Percentiles rank a stretch among this genome's conserved stretches.
Evolutionary conservation across 2,113 vertebrate genomes (phyloP).

Genomic region (zebrafish (Danio rerio)): GRCz12tu NC_133188.1:39682501-39683000

Average conservation of each 20-base stretch:
- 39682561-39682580: background rate
- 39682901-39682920: background rate
- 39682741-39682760: background rate
- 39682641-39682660: constrained; percentile 54
- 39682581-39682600: constrained; percentile 26
- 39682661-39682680: constrained; percentile 47
- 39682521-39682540: constrained; percentile 17
- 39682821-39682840: background rate
- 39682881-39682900: background rate
- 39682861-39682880: background rate
- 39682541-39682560: background rate
- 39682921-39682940: background rate
- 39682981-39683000: background rate
- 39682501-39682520: constrained; percentile 2
- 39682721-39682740: constrained; percentile 18
- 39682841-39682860: background rate
- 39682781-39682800: background rate
- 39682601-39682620: constrained; percentile 52
- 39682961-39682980: background rate
- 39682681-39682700: background rate
- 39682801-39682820: background rate
- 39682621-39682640: constrained; percentile 39
- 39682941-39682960: background rate
- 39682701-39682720: constrained; percentile 27
- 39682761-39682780: background rate